These are phyloP conservation scores for Drosophila bocqueti DNA, from an alignment of 1,140 invertebrate genomes.

Conservation along the genomic window DNA sequence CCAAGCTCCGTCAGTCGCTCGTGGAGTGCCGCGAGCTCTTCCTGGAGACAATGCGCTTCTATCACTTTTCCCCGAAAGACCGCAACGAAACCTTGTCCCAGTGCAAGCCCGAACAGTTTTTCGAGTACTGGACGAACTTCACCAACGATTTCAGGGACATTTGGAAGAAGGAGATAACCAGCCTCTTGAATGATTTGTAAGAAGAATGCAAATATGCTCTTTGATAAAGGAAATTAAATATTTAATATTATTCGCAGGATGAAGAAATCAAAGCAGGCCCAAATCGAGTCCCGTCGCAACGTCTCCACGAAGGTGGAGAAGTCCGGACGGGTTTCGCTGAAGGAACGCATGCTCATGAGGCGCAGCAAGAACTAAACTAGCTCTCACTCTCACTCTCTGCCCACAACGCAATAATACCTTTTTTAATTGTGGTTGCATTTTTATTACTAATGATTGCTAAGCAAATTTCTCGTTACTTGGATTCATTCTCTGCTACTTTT, in stretches of 20 bases:
- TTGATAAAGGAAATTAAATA: not conserved
- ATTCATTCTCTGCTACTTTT: slow-evolving; percentile 44
- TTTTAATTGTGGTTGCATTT: slow-evolving; percentile 36
- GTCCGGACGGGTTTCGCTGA: slow-evolving; percentile 86
- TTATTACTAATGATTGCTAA: slow-evolving; percentile 44
- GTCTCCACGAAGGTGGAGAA: slow-evolving; percentile 86
- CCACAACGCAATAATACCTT: slow-evolving; percentile 26
- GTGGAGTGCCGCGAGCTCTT: slow-evolving; percentile 91
- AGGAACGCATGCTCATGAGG: slow-evolving; percentile 86
- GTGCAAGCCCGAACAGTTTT: slow-evolving; percentile 95
- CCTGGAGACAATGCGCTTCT: slow-evolving; percentile 92
- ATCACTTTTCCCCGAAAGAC: slow-evolving; percentile 92
- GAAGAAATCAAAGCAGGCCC: slow-evolving; percentile 88
- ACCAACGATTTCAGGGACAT: slow-evolving; percentile 98
- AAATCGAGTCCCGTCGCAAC: slow-evolving; percentile 85
- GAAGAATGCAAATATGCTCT: slow-evolving; percentile 32
- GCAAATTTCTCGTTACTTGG: slow-evolving; percentile 48
- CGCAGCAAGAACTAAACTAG: slow-evolving; percentile 70
- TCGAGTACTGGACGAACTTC: slow-evolving; percentile 94
- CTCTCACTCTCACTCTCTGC: not conserved
- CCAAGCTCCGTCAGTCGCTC: slow-evolving; percentile 89
- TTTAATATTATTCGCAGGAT: slow-evolving; percentile 84
- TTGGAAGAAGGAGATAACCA: slow-evolving; percentile 97
- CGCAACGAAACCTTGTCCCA: slow-evolving; percentile 88
- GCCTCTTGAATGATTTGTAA: slow-evolving; percentile 93